A percentile compares a stretch with the other conserved stretches of the same genome.
phyloP scores from a whole-genome alignment of 2,888 invertebrate species.

The Macropis europaea region DNA sequence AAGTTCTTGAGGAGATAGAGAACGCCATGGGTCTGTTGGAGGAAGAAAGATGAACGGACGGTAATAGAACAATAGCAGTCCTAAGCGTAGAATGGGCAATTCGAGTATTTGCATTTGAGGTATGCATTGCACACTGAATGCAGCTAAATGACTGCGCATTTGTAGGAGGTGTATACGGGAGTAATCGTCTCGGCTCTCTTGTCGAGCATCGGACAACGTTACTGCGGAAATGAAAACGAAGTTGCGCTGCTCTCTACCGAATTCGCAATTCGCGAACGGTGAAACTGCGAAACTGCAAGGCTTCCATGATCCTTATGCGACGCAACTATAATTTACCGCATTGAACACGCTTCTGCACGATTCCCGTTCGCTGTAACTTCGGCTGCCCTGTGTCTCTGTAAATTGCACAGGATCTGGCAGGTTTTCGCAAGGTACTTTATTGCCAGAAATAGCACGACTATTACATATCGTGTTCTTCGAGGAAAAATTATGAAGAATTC shows the following conservation, averaged over 20 bases:
- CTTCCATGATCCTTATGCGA: conserved; percentile 15
- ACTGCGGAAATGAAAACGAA: conserved; percentile 55
- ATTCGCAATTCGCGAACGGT: conserved; percentile 28
- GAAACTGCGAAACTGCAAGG: conserved; percentile 30
- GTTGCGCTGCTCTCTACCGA: conserved; percentile 22
- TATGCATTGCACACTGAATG: conserved; percentile 42
- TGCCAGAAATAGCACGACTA: no score
- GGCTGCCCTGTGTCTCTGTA: neutral
- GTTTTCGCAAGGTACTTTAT: no score
- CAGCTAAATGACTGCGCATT: conserved; percentile 45
- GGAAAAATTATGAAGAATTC: no score
- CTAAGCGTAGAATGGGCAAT: conserved; percentile 32
- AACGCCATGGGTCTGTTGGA: neutral
- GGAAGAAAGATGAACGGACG: conserved; percentile 18
- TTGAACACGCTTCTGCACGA: conserved; percentile 31
- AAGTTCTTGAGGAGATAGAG: neutral
- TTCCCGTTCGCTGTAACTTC: neutral
- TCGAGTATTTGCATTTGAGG: conserved; percentile 53
- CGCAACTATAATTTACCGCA: conserved; percentile 37
- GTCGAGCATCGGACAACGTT: conserved; percentile 30
- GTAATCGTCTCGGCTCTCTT: neutral
- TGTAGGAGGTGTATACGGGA: conserved; percentile 2
- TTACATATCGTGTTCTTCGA: no score
- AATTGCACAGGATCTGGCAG: conserved; percentile 24
- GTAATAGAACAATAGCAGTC: conserved; percentile 56